These are phyloP conservation scores for Lathronympha strigana DNA, from an alignment of 2,888 invertebrate genomes.

Conservation along the genomic window DNA sequence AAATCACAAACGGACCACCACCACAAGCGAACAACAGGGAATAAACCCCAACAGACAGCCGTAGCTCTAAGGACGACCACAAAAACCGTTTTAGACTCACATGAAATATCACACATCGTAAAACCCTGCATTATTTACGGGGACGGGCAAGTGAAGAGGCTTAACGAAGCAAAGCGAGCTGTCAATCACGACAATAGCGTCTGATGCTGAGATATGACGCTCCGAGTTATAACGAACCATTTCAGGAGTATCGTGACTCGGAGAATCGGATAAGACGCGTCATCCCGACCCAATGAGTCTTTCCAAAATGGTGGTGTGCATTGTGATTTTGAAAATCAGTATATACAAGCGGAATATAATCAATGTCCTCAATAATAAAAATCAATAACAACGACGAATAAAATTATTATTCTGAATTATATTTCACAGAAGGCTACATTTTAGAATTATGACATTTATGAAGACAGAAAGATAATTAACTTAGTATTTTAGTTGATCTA, in stretches of 20 bases:
- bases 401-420: too few species aligned
- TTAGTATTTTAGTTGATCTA: too few species aligned
- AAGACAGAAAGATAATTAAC: too few species aligned
- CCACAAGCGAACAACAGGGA: conserved; percentile 6
- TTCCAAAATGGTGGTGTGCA: conserved; percentile 4
- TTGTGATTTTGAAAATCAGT: not conserved
- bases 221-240: conserved; percentile 33
- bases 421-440: too few species aligned
- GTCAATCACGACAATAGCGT: conserved; percentile 62
- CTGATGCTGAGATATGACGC: conserved; percentile 32
- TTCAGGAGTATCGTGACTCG: conserved; percentile 34
- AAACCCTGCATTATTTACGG: conserved; percentile 63
- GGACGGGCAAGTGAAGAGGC: conserved; percentile 61
- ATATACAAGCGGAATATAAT: too few species aligned
- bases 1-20: not conserved
- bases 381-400: too few species aligned
- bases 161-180: conserved; percentile 68
- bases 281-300: conserved; percentile 12
- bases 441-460: too few species aligned
- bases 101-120: conserved; percentile 68
- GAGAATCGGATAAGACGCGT: conserved; percentile 11
- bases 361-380: too few species aligned
- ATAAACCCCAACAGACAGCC: not conserved
- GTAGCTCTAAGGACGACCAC: conserved; percentile 10
- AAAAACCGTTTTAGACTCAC: conserved; percentile 44